A percentile compares a stretch with the other conserved stretches of the same genome.
Evolutionary conservation across 2,888 invertebrate genomes (phyloP).

Genomic region (Campoletis raptor): DNA sequence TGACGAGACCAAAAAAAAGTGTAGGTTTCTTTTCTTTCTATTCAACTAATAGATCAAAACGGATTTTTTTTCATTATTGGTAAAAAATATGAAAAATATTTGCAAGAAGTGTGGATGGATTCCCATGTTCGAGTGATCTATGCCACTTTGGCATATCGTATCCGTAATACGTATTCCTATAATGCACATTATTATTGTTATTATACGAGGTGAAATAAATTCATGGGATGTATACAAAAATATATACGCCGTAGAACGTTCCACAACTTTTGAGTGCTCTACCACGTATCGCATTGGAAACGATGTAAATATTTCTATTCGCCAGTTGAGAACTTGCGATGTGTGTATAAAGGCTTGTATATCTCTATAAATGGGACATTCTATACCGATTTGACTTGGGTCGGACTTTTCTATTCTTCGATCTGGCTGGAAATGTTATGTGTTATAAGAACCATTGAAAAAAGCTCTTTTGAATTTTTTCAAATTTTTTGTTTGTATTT

Average conservation of each 20-base stretch:
- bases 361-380: neutral
- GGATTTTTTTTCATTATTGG: no score
- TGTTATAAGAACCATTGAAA: no score
- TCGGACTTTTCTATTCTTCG: no score
- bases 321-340: conserved; percentile 42
- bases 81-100: neutral
- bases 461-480: no score
- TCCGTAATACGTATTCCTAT: conserved; percentile 8
- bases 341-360: conserved; percentile 18
- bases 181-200: conserved; percentile 6
- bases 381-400: no score
- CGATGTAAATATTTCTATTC: conserved; percentile 54
- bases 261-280: conserved; percentile 56
- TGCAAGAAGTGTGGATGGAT: neutral
- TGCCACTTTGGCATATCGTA: conserved; percentile 11
- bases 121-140: conserved; percentile 5
- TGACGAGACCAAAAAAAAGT: no score
- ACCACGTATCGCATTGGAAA: conserved; percentile 35
- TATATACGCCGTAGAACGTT: conserved; percentile 19
- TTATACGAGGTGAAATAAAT: neutral
- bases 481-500: no score
- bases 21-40: no score
- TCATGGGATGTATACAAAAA: neutral
- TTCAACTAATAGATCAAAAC: no score
- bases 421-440: no score